Percentiles rank a stretch among this genome's conserved stretches.
Conservation (phyloP, 2,113 vertebrate species). For the Amphiprion percula region DNA sequence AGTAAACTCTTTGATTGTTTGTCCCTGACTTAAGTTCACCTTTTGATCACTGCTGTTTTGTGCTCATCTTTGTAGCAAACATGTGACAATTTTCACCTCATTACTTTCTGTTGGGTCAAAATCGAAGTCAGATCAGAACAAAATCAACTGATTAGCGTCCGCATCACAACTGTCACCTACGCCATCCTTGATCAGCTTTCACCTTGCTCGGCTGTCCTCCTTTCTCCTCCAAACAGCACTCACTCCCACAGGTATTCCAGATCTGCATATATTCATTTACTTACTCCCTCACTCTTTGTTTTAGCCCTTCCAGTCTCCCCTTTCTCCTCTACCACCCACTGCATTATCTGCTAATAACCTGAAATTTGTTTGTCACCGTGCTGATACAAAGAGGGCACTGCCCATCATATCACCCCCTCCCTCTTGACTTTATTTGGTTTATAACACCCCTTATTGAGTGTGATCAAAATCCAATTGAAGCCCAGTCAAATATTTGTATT, state of each 20-base stretch:
- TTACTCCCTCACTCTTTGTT: constrained; percentile 65
- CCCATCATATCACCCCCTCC: constrained; percentile 45
- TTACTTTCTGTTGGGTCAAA: constrained; percentile 48
- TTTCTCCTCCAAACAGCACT: constrained; percentile 39
- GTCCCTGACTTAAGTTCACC: constrained; percentile 28
- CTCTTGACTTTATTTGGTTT: constrained; percentile 46
- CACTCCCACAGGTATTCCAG: constrained; percentile 52
- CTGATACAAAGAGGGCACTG: constrained; percentile 45
- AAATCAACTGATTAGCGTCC: constrained; percentile 62
- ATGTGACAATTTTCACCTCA: constrained; percentile 42
- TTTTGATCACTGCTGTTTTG: constrained; percentile 25
- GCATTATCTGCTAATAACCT: constrained; percentile 77
- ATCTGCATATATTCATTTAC: constrained; percentile 75
- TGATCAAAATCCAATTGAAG: constrained; percentile 80
- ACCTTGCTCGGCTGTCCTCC: constrained; percentile 64
- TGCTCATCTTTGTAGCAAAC: constrained; percentile 46
- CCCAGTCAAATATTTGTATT: constrained; percentile 81
- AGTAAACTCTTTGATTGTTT: constrained; percentile 8
- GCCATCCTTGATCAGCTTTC: constrained; percentile 66
- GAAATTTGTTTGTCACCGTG: constrained; percentile 70
- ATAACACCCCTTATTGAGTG: constrained; percentile 68
- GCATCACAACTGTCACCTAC: constrained; percentile 48
- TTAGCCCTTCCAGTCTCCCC: constrained; percentile 58
- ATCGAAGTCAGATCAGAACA: constrained; percentile 56
- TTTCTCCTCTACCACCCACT: constrained; percentile 63